Percentiles rank a stretch among this genome's conserved stretches.
Evolutionary conservation across 2,888 invertebrate genomes (phyloP).

Genomic region (Quadriops clusia): DNA sequence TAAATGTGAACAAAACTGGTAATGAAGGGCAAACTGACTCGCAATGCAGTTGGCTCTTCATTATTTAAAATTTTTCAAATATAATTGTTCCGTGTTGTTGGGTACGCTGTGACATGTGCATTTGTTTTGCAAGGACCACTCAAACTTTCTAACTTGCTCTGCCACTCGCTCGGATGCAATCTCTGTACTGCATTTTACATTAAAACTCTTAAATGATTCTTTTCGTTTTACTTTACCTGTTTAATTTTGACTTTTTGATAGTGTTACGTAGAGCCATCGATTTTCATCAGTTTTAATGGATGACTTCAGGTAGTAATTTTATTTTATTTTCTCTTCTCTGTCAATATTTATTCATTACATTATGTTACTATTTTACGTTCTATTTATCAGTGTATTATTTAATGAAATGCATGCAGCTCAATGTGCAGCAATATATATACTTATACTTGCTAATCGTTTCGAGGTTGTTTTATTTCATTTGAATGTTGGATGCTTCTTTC

Average conservation of each 20-base stretch:
- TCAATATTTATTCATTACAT: conserved; percentile 23
- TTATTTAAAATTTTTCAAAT: too few species aligned
- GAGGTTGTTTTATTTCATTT: conserved; percentile 20
- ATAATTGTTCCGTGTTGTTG: conserved; percentile 35
- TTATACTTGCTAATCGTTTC: conserved; percentile 17
- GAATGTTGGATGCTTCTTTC: conserved; percentile 35
- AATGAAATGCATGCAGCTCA: conserved; percentile 28
- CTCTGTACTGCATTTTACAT: conserved; percentile 25
- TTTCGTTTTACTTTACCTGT: conserved; percentile 13
- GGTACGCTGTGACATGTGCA: conserved; percentile 39
- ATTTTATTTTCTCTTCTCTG: conserved; percentile 17
- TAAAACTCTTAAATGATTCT: conserved; percentile 15
- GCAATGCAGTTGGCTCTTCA: too few species aligned
- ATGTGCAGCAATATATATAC: conserved; percentile 22
- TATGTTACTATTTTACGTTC: conserved; percentile 14
- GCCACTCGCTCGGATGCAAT: conserved; percentile 36
- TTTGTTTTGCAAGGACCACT: conserved; percentile 66
- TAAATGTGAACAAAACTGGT: too few species aligned
- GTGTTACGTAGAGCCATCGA: conserved; percentile 20
- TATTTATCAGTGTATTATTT: conserved; percentile 18
- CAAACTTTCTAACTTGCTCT: conserved; percentile 53
- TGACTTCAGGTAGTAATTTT: conserved; percentile 25
- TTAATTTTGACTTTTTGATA: conserved; percentile 13
- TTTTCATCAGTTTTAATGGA: conserved; percentile 22
- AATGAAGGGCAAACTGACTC: too few species aligned